phyloP scores from a whole-genome alignment of 2,113 vertebrate species.

The Barbus barbus region DNA sequence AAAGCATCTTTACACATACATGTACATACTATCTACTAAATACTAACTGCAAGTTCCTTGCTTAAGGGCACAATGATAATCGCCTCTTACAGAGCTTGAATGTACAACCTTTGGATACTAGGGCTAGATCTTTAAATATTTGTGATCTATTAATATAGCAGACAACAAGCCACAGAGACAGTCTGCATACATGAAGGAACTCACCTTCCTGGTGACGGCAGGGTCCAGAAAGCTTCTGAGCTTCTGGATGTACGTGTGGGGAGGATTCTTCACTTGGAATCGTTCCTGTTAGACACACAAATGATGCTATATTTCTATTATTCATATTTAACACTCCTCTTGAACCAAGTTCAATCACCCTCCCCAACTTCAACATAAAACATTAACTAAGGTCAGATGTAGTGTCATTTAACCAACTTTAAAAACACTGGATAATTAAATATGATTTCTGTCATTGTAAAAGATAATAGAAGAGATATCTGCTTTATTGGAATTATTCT shows the following conservation, averaged over 20 bases:
- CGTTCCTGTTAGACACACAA: slow-evolving; percentile 78
- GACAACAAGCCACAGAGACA: neutral
- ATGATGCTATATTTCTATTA: slow-evolving; percentile 1
- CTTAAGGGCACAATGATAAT: neutral
- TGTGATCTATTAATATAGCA: neutral
- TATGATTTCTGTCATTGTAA: neutral
- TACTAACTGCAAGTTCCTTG: neutral
- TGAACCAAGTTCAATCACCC: slow-evolving; percentile 17
- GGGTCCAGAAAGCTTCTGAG: slow-evolving; percentile 91
- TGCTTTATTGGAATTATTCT: neutral
- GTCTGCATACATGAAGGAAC: no score
- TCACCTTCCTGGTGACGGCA: slow-evolving; percentile 89
- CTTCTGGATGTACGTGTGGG: slow-evolving; percentile 93
- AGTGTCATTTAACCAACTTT: neutral
- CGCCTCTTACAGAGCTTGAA: neutral
- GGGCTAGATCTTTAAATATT: neutral
- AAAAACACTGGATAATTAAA: neutral
- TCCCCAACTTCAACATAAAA: slow-evolving; percentile 2
- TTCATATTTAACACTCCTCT: neutral
- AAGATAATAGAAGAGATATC: neutral
- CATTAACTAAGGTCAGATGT: neutral
- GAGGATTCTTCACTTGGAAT: slow-evolving; percentile 96
- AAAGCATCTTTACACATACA: neutral
- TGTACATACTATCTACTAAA: neutral
- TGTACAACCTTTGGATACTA: neutral